A percentile compares a stretch with the other conserved stretches of the same genome.
phyloP scores from a whole-genome alignment of 2,113 vertebrate species.

The Platanista minor region DNA sequence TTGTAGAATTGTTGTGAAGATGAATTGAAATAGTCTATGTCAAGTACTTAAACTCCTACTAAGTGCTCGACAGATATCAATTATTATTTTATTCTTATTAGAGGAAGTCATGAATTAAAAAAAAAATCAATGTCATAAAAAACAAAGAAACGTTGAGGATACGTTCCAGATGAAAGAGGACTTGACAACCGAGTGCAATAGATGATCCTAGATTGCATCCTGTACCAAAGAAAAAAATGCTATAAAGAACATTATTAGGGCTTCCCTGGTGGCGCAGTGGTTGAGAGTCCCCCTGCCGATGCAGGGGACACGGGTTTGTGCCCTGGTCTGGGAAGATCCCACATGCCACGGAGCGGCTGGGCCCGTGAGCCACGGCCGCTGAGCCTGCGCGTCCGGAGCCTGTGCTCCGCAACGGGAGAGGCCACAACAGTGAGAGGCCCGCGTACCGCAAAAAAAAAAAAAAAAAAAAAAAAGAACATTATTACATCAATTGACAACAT shows the following conservation, averaged over 20 bases:
- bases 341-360: too few relatives aligned
- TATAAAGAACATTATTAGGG: neutral
- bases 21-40: neutral
- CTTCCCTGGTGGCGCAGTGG: too few relatives aligned
- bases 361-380: too few relatives aligned
- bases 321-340: too few relatives aligned
- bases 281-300: too few relatives aligned
- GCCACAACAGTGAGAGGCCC: too few relatives aligned
- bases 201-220: neutral
- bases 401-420: too few relatives aligned
- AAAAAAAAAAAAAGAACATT: neutral
- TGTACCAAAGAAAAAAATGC: neutral
- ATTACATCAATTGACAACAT: neutral
- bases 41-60: neutral
- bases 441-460: too few relatives aligned
- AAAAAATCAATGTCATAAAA: conserved; percentile 20
- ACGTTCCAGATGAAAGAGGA: neutral
- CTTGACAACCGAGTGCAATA: neutral
- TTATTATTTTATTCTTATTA: neutral
- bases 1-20: neutral
- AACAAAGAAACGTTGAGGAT: neutral
- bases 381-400: too few relatives aligned
- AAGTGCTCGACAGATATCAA: neutral
- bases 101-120: neutral
- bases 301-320: too few relatives aligned